A percentile compares a stretch with the other conserved stretches of the same genome.
Conservation (phyloP, 2,888 invertebrate species). For the Lepeophtheirus nordmannii region DNA sequence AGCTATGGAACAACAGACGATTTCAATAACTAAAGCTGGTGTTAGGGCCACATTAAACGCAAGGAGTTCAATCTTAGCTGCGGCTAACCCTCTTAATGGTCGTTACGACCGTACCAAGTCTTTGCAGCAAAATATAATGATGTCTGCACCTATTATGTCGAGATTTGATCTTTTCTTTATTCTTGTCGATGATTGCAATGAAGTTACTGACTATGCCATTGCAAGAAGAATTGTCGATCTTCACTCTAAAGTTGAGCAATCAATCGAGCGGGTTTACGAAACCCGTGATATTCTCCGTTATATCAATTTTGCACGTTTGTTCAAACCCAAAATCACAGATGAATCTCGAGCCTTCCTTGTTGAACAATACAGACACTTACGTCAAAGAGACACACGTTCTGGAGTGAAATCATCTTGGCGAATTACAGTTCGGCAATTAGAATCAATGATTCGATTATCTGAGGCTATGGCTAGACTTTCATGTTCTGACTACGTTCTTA, state of each 20-base stretch:
- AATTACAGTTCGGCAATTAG: slow-evolving; percentile 88
- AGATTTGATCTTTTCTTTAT: slow-evolving; percentile 97
- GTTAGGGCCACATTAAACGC: slow-evolving; percentile 94
- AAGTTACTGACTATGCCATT: slow-evolving; percentile 85
- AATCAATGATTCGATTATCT: slow-evolving; percentile 84
- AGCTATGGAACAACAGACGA: slow-evolving; percentile 99
- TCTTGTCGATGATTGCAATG: slow-evolving; percentile 87
- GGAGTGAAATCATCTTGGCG: slow-evolving; percentile 69
- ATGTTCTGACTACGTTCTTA: slow-evolving; percentile 66
- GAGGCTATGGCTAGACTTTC: slow-evolving; percentile 94
- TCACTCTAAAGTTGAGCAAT: slow-evolving; percentile 67
- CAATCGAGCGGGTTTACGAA: slow-evolving; percentile 61
- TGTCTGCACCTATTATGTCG: slow-evolving; percentile 96
- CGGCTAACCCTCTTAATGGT: slow-evolving; percentile 95
- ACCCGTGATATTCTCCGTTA: slow-evolving; percentile 81
- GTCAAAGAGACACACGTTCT: slow-evolving; percentile 58
- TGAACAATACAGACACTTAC: slow-evolving; percentile 67
- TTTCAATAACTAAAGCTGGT: slow-evolving; percentile 94
- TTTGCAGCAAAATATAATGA: slow-evolving; percentile 76
- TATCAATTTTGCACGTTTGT: slow-evolving; percentile 87
- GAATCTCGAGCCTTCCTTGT: slow-evolving; percentile 71
- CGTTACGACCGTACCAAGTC: slow-evolving; percentile 87
- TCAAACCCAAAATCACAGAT: slow-evolving; percentile 70
- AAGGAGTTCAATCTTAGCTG: slow-evolving; percentile 88
- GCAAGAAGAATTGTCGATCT: slow-evolving; percentile 88